Evolutionary conservation across 1,140 invertebrate species (phyloP), one percentile per base, ranked within the genome.

Genomic region (Drosophila sulfurigaster): DNA sequence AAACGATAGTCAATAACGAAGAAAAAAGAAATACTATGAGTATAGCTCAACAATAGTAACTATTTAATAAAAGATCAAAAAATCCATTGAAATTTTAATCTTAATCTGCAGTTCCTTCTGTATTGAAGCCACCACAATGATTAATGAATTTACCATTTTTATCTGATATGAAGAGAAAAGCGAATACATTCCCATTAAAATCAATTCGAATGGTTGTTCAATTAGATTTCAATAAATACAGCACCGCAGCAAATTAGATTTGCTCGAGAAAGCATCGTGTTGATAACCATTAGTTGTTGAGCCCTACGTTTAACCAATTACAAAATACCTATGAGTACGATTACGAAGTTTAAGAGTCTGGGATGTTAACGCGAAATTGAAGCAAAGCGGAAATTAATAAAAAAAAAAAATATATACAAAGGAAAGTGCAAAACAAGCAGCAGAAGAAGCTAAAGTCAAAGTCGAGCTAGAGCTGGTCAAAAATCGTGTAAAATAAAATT

Each of bases 311-410:
- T 48, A 60, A 10, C 52, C 32, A 35, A 56, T 35, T 66, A 59
- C 54, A 13, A 69, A 75, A 56, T 57, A 58, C 30, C 30, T 54
- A 30, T 30, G 32, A 57, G 32, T 32, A n/a, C 43, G 60, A 75
- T 70, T 63, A 48, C 35, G 64, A 52, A 38, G 41, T 35, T 48
- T 57, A 11, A 58, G 32, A 25, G n/a, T 35, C 49, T 67, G 2
- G 7, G 25, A 16, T 25, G 41, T 48, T 65, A 35, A 43, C 41
- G 45, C 51, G 64, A 74, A 78, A 69, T 51, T 63, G 38, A 65
- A 70, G 46, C 11, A 62, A 75, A 70, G 62, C 60, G 72, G 65
- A 78, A 75, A 78, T 51, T 51, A 52, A 59, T 65, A 52, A 70
- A 68, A 59, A 43, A 43, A 52, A 25, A 49, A 25, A n/a, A n/a